Base-by-base conservation (phyloP, 2,113 vertebrate genomes). In the Syrmaticus mikado region DNA sequence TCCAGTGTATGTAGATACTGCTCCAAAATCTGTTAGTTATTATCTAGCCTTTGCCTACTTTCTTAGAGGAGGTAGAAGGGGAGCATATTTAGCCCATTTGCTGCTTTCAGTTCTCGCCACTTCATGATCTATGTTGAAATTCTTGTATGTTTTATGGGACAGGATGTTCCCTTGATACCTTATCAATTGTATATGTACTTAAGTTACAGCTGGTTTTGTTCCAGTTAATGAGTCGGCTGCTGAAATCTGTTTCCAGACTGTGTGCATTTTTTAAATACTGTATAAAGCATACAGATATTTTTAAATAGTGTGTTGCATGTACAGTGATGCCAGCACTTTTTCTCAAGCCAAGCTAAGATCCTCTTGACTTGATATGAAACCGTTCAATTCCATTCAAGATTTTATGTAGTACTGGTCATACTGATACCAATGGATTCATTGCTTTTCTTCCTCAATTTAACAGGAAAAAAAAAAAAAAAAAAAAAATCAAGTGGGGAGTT, bases 371-470 rank as follows among this genome's bases (percentile, higher is more conserved):
- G 36, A 8, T 5, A 13, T n/a, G n/a, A 62, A 27, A 20, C 36
- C 41, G 7, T 78, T 78, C 11, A 65, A 7, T 72, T 75, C 64
- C 24, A 34, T 58, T 88, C 17, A 48, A 28, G 53, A 7, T 48
- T 4, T n/a, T 85, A 24, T 2, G 4, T 5, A 10, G 20, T 82
- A 27, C 6, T 58, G 45, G 34, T 74, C 5, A 20, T 71, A 74
- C 41, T 71, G 25, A 16, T 78, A 50, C 21, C 0, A 1, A 16
- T 1, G 0, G 36, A 66, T 53, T 80, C 0, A 0, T 53, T 85
- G 17, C 36, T 77, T 80, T 21, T 20, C 10, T 48, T 76, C 52
- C 40, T 94, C 27, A 73, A 61, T 24, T 34, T 53, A 50, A 50
- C 38, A 38, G 38, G 10, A 20, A 53, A 45, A 41, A 85, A 73